Conservation (phyloP, 2,888 invertebrate species). For the Drosophila lacicola region DNA sequence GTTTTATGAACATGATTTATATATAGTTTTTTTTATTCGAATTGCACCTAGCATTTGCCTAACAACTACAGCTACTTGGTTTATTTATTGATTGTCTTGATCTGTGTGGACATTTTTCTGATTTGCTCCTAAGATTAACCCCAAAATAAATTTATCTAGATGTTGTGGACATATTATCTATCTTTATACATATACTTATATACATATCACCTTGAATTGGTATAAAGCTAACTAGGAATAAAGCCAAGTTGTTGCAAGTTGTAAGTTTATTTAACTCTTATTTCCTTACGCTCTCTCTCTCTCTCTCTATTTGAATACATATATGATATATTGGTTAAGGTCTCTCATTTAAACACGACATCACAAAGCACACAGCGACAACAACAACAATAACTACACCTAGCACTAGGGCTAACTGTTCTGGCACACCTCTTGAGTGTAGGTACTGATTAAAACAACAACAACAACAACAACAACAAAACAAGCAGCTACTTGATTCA, state of each 20-base stretch:
- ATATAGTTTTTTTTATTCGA: slow-evolving; percentile 6
- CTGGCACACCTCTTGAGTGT: slow-evolving; percentile 61
- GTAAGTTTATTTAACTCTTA: slow-evolving; percentile 16
- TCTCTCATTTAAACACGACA: slow-evolving; percentile 31
- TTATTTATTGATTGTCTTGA: slow-evolving; percentile 48
- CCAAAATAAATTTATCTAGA: slow-evolving; percentile 35
- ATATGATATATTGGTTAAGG: slow-evolving; percentile 41
- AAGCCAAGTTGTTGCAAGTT: slow-evolving; percentile 57
- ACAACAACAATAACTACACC: slow-evolving; percentile 33
- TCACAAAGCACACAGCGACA: slow-evolving; percentile 14
- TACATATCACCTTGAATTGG: slow-evolving; percentile 22
- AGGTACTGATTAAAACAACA: slow-evolving; percentile 24
- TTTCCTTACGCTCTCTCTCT: neutral
- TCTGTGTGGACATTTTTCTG: slow-evolving; percentile 31
- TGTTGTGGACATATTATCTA: slow-evolving; percentile 46
- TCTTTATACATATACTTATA: slow-evolving; percentile 7
- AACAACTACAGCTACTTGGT: slow-evolving; percentile 59
- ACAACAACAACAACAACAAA: neutral
- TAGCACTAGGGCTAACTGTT: slow-evolving; percentile 60
- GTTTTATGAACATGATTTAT: slow-evolving; percentile 3
- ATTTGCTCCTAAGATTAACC: slow-evolving; percentile 6
- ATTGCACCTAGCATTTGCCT: slow-evolving; percentile 47
- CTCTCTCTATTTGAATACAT: slow-evolving; percentile 12
- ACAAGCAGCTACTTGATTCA: slow-evolving; percentile 26
- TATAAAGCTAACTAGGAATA: slow-evolving; percentile 11